A percentile compares a stretch with the other conserved stretches of the same genome.
phyloP scores from a whole-genome alignment of 2,888 invertebrate genomes.

The Perdita meconis region DNA sequence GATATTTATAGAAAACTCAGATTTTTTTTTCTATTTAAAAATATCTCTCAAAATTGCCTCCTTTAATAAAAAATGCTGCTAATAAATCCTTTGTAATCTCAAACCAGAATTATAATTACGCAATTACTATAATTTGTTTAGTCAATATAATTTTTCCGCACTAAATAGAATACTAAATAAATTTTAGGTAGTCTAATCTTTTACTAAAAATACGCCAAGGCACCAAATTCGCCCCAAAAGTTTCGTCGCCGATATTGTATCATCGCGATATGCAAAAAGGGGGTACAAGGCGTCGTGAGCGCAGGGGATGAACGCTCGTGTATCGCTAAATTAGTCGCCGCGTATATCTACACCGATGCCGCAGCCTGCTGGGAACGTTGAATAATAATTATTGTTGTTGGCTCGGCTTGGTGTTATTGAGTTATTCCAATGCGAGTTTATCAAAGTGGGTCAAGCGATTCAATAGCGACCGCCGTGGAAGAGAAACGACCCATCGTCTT shows the following conservation, averaged over 20 bases:
- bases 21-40: too few relatives aligned
- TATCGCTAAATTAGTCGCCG: conserved; percentile 60
- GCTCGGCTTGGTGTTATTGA: conserved; percentile 78
- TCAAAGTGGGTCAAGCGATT: conserved; percentile 84
- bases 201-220: too few relatives aligned
- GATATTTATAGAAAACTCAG: too few relatives aligned
- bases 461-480: conserved; percentile 79
- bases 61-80: too few relatives aligned
- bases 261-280: neutral
- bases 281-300: conserved; percentile 16
- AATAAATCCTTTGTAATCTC: too few relatives aligned
- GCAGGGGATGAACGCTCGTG: conserved; percentile 38
- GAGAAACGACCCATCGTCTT: conserved; percentile 77
- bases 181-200: too few relatives aligned
- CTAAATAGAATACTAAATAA: too few relatives aligned
- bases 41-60: too few relatives aligned
- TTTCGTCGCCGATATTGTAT: neutral
- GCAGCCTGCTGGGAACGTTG: conserved; percentile 64
- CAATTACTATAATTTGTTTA: too few relatives aligned
- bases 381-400: conserved; percentile 81
- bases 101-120: too few relatives aligned
- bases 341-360: conserved; percentile 45
- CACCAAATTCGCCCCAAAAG: neutral
- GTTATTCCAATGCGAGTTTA: conserved; percentile 83
- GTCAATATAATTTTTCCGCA: too few relatives aligned